A percentile compares a stretch with the other conserved stretches of the same genome.
These are phyloP conservation scores for Eupithecia vulgata DNA, from an alignment of 2,888 invertebrate species.

Conservation along the genomic window DNA sequence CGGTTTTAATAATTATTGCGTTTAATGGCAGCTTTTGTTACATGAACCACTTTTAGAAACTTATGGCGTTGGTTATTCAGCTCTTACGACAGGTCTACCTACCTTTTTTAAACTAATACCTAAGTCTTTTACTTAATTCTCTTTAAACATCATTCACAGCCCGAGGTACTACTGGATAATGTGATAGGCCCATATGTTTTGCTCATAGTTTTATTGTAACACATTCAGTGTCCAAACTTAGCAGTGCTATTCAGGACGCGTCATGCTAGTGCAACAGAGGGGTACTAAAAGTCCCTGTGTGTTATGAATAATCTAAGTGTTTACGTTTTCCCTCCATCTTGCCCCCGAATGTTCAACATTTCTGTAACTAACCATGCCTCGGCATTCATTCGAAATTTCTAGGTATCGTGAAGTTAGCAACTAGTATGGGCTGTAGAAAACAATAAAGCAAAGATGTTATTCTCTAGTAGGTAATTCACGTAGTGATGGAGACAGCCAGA, in stretches of 20 bases:
- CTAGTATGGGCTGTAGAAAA: slow-evolving; percentile 18
- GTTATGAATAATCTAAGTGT: not conserved
- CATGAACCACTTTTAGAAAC: slow-evolving; percentile 26
- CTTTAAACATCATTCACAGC: not conserved
- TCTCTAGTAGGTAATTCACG: slow-evolving; percentile 25
- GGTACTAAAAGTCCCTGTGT: too few species aligned
- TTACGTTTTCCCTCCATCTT: not conserved
- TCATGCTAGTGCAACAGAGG: not conserved
- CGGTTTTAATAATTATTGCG: slow-evolving; percentile 28
- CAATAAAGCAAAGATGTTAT: slow-evolving; percentile 50
- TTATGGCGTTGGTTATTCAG: slow-evolving; percentile 23
- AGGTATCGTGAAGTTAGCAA: not conserved
- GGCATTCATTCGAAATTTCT: not conserved
- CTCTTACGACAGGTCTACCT: not conserved
- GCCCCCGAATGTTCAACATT: not conserved
- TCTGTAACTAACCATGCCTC: not conserved
- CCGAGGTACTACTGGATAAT: not conserved
- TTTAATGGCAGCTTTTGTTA: slow-evolving; percentile 26
- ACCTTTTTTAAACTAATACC: not conserved
- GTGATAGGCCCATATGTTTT: not conserved
- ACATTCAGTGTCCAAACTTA: not conserved
- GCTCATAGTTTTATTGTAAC: not conserved
- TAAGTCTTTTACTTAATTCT: not conserved
- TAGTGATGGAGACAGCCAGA: slow-evolving; percentile 19
- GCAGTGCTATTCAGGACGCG: not conserved